These are phyloP conservation scores for Syrphus vitripennis DNA, from an alignment of 2,888 invertebrate genomes.

Conservation along the genomic window DNA sequence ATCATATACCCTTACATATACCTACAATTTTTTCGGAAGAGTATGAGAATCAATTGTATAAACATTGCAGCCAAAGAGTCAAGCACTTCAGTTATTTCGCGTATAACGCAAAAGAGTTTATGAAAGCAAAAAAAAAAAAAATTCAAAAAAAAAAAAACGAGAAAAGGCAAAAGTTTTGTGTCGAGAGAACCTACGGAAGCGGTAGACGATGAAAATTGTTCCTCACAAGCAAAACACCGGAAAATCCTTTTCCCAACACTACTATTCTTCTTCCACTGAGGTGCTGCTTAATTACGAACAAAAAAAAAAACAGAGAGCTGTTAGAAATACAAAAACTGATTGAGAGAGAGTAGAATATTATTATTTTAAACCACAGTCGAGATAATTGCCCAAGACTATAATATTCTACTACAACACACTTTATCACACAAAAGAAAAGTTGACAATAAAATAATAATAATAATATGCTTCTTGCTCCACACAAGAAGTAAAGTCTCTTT, in stretches of 20 bases:
- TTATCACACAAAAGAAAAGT: conserved; percentile 12
- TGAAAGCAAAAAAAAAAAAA: background rate
- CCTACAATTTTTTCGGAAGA: no score
- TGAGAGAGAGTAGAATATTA: background rate
- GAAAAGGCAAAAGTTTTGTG: conserved; percentile 44
- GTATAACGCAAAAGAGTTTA: conserved; percentile 32
- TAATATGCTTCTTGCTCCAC: background rate
- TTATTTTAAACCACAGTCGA: conserved; percentile 46
- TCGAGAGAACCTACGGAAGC: conserved; percentile 63
- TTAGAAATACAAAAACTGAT: background rate
- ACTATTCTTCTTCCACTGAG: conserved; percentile 52
- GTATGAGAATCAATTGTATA: conserved; percentile 56
- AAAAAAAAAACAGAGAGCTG: no score
- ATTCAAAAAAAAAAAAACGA: background rate
- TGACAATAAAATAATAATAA: conserved; percentile 4
- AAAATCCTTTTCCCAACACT: conserved; percentile 68
- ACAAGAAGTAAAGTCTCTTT: background rate
- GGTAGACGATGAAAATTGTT: conserved; percentile 66
- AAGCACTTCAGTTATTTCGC: conserved; percentile 54
- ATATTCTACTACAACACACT: background rate
- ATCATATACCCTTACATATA: conserved; percentile 14
- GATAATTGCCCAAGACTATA: conserved; percentile 58
- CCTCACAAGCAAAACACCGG: conserved; percentile 66
- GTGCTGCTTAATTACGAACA: conserved; percentile 61
- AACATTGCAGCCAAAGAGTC: conserved; percentile 56